Base-by-base conservation (phyloP, 2,888 invertebrate species). In the Chesias legatella region DNA sequence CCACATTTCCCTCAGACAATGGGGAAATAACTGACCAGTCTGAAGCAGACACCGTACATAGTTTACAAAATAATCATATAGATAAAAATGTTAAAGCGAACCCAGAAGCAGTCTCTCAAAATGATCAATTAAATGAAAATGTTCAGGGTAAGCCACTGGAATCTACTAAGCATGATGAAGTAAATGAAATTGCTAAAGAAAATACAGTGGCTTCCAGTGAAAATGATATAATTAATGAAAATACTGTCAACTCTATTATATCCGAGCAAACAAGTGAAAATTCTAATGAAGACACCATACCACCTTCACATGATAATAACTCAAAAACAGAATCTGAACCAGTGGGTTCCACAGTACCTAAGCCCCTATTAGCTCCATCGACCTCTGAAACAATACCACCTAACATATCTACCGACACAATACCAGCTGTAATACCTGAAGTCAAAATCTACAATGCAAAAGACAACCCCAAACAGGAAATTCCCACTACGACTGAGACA, bases 401-500 rank as follows among this genome's bases (percentile, higher is more conserved):
- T 29, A 8, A 6, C 25, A 9, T 24, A 6, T 7, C 10, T 31
- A 24, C 28, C 25, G 43, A 48, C 5, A 33, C 11, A 10, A 22
- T 40, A 30, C 39, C 48, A 32, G 11, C 25, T 10, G 8, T 30
- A 23, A 13, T 25, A 13, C 36, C 34, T 30, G 37, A 46, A 23
- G 30, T 40, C 10, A 7, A 33, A 46, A 33, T 22, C 23, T 29
- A 23, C 24, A 36, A 26, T 29, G 10, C 33, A 4, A 38, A 30
- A 8, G 38, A 49, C 33, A 6, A 33, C n/a, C 55, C 48, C n/a
- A 21, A 33, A 20, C 39, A 37, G 41, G 33, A 33, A 40, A 44
- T 26, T 32, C 48, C 52, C 13, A 33, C 44, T 6, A 57, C 55
- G n/a, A 46, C 49, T 23, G 53, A 60, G 32, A 64, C 55, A 7